Evolutionary conservation across 1,140 invertebrate species (phyloP), one percentile per base, ranked within the genome.

Genomic region (Cotesia glomerata): DNA sequence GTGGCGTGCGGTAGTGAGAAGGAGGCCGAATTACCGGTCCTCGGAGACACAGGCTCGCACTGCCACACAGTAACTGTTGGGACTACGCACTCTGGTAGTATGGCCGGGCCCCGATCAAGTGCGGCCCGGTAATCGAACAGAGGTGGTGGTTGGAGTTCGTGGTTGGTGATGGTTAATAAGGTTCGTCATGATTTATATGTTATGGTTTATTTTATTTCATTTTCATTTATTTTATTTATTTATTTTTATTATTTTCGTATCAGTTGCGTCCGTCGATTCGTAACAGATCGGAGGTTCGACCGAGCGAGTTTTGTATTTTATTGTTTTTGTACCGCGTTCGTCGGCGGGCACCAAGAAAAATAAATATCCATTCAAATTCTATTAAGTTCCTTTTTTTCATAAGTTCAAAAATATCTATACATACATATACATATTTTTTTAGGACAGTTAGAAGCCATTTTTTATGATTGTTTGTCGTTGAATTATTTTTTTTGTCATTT

Each of bases 61-160:
- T 87, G 86, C 84, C 84, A 87, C 83, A 87, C 85, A 79, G 84
- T 87, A 80, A 87, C 85, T 83, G 85, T 87, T 85, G 86, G 86
- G 84, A 86, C 83, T 85, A 86, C 78, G 84, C 79, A 86, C 80
- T 83, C 85, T 87, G 84, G 72, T 82, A 80, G 39, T 45, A 45
- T 45, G 83, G 75, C 79, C 77, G 78, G 73, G 72, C 77, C 75
- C 77, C 74, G 77, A 68, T 78, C 74, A 78, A 77, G 76, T 74
- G 58, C 69, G 71, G 64, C 69, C 71, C 75, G 73, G 67, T 69
- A 71, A 64, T 74, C 61, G 69, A 72, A 71, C 77, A 74, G 70
- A 76, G 74, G 76, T 77, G 73, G 70, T 75, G 74, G 76, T 77
- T 71, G 71, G 68, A 35, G 67, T 67, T 54, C 11, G 16, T 54